Percentiles rank a stretch among this genome's conserved stretches.
Evolutionary conservation across 2,113 vertebrate genomes (phyloP).

Genomic region (Trichomycterus rosablanca): DNA sequence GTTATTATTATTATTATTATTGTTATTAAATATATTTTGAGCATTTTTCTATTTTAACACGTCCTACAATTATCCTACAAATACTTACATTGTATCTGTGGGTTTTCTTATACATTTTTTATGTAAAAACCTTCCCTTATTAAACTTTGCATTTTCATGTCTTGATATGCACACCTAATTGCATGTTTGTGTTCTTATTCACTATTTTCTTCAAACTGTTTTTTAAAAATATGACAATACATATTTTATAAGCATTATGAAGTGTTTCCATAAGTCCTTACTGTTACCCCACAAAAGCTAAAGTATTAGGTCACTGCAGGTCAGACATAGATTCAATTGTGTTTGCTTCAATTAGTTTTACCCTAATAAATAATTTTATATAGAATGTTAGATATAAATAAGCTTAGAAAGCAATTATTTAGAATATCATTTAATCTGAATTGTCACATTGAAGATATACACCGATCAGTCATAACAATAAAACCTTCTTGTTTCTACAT

Average conservation of each 20-base stretch:
- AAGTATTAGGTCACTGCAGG: slow-evolving; percentile 30
- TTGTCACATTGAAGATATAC: too few relatives aligned
- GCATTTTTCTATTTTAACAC: too few relatives aligned
- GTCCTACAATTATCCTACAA: too few relatives aligned
- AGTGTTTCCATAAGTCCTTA: slow-evolving; percentile 58
- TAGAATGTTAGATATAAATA: too few relatives aligned
- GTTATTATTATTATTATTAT: slow-evolving; percentile 16
- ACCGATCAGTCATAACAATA: too few relatives aligned
- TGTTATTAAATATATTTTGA: too few relatives aligned
- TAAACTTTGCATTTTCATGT: slow-evolving; percentile 8
- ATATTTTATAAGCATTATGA: slow-evolving; percentile 28
- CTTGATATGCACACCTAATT: slow-evolving; percentile 21
- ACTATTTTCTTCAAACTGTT: slow-evolving; percentile 37
- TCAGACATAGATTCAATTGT: slow-evolving; percentile 25
- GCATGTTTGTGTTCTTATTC: slow-evolving; percentile 30
- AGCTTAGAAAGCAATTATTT: too few relatives aligned
- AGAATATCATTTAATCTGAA: too few relatives aligned
- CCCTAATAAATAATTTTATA: too few relatives aligned
- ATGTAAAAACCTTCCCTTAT: background rate
- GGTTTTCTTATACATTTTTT: too few relatives aligned
- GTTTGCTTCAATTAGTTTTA: background rate
- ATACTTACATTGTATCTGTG: too few relatives aligned
- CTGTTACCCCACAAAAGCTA: slow-evolving; percentile 25
- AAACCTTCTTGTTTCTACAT: too few relatives aligned
- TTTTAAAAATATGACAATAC: slow-evolving; percentile 46